Conservation (phyloP, 2,113 vertebrate genomes). For the Chionomys nivalis region DNA sequence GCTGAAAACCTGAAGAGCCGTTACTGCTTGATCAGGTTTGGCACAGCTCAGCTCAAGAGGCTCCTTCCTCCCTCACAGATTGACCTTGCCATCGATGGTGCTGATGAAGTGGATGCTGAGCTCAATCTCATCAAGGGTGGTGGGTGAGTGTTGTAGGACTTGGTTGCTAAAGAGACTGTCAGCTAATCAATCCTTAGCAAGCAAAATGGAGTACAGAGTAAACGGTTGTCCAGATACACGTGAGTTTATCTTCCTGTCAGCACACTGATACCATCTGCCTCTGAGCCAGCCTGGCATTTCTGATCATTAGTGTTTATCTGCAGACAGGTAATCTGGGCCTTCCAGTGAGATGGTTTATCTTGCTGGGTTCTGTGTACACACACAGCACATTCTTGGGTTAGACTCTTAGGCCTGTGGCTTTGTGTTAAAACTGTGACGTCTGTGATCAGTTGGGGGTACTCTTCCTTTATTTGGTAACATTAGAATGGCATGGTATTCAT, state of each 20-base stretch:
- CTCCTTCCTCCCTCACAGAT: conserved; percentile 85
- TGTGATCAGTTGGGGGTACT: neutral
- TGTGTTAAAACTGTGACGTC: neutral
- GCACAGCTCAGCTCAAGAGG: neutral
- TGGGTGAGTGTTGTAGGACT: conserved; percentile 89
- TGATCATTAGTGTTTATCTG: neutral
- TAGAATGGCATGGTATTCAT: neutral
- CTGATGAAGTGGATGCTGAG: conserved; percentile 95
- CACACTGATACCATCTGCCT: neutral
- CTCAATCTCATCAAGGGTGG: conserved; percentile 98
- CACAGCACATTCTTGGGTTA: neutral
- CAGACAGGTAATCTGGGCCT: neutral
- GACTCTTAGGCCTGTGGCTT: neutral
- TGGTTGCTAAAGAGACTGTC: neutral
- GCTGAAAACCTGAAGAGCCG: neutral
- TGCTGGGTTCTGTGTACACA: neutral
- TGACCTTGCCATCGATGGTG: conserved; percentile 97
- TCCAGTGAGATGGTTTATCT: neutral
- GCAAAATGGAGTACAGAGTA: neutral
- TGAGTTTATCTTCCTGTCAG: neutral
- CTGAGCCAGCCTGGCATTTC: neutral
- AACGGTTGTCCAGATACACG: neutral
- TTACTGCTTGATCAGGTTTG: neutral
- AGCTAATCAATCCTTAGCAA: neutral
- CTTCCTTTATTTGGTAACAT: conserved; percentile 21